These are phyloP conservation scores for Drosophila sechellia DNA, from an alignment of 1,140 invertebrate species.

Conservation along the genomic window DNA sequence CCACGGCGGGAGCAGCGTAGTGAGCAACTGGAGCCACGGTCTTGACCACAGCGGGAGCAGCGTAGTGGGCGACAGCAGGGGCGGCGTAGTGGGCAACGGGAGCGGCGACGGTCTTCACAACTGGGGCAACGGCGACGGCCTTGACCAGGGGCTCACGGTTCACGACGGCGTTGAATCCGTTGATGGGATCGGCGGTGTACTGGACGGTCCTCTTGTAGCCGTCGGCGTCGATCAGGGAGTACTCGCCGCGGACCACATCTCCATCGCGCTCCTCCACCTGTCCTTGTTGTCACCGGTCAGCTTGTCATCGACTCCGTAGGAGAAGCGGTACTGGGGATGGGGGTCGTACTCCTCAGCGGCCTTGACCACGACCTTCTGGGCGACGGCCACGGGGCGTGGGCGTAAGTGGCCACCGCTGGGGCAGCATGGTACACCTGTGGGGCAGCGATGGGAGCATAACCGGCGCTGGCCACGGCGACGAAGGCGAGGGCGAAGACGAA, in stretches of 20 bases:
- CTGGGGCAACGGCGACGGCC: slow-evolving; percentile 43
- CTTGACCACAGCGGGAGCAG: slow-evolving; percentile 45
- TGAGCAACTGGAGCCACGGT: slow-evolving; percentile 48
- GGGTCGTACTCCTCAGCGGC: slow-evolving; percentile 63
- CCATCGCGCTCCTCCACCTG: slow-evolving; percentile 86
- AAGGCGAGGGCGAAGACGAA: slow-evolving; percentile 84
- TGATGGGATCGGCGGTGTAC: slow-evolving; percentile 85
- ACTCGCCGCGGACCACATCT: slow-evolving; percentile 85
- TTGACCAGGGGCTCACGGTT: slow-evolving; percentile 80
- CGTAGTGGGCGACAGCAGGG: slow-evolving; percentile 45
- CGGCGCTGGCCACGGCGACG: slow-evolving; percentile 84
- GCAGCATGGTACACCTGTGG: slow-evolving; percentile 57
- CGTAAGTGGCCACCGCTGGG: slow-evolving; percentile 62
- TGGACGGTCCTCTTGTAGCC: slow-evolving; percentile 85
- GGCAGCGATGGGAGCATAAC: slow-evolving; percentile 68
- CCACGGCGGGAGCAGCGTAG: slow-evolving; percentile 48
- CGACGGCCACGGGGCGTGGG: slow-evolving; percentile 57
- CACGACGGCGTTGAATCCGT: slow-evolving; percentile 85
- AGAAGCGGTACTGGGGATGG: slow-evolving; percentile 85
- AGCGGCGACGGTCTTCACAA: slow-evolving; percentile 15
- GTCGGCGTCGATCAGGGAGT: slow-evolving; percentile 86
- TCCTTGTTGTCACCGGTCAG: slow-evolving; percentile 86
- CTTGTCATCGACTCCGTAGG: slow-evolving; percentile 85
- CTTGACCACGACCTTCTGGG: slow-evolving; percentile 74
- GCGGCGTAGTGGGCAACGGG: slow-evolving; percentile 65